phyloP scores from a whole-genome alignment of 2,797 vertebrate species.

The Morelia viridis region DNA sequence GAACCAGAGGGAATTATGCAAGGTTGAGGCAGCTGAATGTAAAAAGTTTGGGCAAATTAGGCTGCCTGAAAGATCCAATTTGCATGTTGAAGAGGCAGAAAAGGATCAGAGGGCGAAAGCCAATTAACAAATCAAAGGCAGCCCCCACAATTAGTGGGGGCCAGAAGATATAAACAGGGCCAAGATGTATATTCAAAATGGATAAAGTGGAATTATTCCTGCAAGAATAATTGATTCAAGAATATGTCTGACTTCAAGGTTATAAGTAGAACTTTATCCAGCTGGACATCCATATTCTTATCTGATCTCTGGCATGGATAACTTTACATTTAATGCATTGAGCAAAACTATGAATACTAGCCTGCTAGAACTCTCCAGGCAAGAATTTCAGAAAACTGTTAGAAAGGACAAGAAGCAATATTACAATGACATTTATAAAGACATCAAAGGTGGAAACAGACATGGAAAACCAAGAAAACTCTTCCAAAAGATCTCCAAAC shows the following conservation, averaged over 20 bases:
- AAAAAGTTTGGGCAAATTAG: constrained; percentile 27
- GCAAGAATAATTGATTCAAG: background rate
- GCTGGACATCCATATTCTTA: background rate
- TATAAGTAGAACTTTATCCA: background rate
- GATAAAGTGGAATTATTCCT: background rate
- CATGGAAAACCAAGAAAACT: background rate
- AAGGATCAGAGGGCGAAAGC: constrained; percentile 45
- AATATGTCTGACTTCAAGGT: background rate
- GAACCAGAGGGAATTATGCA: constrained; percentile 24
- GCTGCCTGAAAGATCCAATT: constrained; percentile 33
- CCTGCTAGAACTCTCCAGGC: background rate
- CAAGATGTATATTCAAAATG: constrained; percentile 34
- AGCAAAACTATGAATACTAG: constrained; percentile 14
- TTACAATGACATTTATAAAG: background rate
- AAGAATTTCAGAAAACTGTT: background rate
- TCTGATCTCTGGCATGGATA: background rate
- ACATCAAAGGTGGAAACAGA: background rate
- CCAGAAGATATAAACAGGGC: constrained; percentile 20
- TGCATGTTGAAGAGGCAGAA: constrained; percentile 22
- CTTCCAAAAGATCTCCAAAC: background rate
- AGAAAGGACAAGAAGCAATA: background rate
- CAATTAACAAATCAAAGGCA: constrained; percentile 49
- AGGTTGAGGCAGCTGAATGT: constrained; percentile 20
- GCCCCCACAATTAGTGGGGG: constrained; percentile 11
- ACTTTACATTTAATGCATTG: background rate